These are phyloP conservation scores for Hemitrygon akajei DNA, from an alignment of 2,797 vertebrate species.

Conservation along the genomic window DNA sequence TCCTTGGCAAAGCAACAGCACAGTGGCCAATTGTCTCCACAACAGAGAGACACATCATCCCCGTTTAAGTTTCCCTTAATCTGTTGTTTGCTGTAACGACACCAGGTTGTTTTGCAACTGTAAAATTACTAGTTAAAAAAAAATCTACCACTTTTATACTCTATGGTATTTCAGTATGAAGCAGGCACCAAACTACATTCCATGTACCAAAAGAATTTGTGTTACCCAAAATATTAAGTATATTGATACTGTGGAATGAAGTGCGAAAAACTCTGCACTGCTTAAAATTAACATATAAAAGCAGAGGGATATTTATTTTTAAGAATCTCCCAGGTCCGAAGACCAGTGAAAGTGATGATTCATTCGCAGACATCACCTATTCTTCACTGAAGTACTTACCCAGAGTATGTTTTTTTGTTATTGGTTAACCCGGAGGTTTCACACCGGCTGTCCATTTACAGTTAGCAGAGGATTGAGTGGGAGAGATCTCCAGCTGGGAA, in stretches of 20 bases:
- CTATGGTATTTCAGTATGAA: not conserved
- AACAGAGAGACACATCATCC: not conserved
- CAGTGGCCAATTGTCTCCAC: not conserved
- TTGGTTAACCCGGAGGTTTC: not conserved
- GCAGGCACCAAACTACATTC: not conserved
- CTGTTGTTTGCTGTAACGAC: not conserved
- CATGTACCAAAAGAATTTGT: not conserved
- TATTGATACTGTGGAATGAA: not conserved
- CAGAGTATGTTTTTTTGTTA: not conserved
- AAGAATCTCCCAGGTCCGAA: not conserved
- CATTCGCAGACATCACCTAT: not conserved
- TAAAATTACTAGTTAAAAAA: not conserved
- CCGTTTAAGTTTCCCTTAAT: not conserved
- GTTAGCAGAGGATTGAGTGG: not conserved
- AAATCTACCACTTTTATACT: not conserved
- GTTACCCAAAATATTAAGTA: not conserved
- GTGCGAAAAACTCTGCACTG: not conserved
- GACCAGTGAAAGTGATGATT: not conserved
- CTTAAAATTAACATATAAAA: not conserved
- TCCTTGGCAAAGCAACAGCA: constrained; percentile 9
- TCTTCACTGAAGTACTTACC: too few relatives aligned
- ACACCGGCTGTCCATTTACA: not conserved
- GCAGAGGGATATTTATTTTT: not conserved
- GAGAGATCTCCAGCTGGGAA: constrained; percentile 12
- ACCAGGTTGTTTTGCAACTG: not conserved